Evolutionary conservation across 2,888 invertebrate species (phyloP), one percentile per base, ranked within the genome.

Genomic region (Tetranychus piercei): DNA sequence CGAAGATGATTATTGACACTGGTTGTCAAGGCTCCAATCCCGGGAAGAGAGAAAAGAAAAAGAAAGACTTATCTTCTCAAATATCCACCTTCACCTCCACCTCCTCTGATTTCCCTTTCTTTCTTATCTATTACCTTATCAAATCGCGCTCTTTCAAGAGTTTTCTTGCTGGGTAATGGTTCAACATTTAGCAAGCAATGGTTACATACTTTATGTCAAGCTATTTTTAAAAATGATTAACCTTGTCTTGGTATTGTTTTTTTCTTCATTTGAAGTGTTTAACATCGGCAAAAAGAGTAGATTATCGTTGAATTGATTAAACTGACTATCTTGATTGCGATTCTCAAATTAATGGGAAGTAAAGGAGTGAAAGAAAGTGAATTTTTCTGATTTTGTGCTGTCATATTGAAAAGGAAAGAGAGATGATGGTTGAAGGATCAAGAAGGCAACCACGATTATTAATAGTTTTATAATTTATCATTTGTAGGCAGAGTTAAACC

Each of bases 41-140:
- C 34, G 34, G 34, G 34, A 66, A 66, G 66, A 66, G 20, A 20
- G 65, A 65, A 65, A n/a, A n/a, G 20, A 66, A 66, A 66, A 66
- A 66, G 66, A 66, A 66, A 66, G 66, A 66, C 18, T 66, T 66
- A 11, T 69, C 69, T 9, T 69, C 34, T 23, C 20, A 69, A 69
- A 9, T 11, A 69, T 20, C 69, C 34, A 20, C 66, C 66, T 34
- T 15, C 9, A 55, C 55, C 55, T 55, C 55, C 55, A 15, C 55
- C 15, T 15, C 15, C 55, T 9, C 11, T 55, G 55, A 15, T 55
- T 15, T 15, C 9, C 55, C 15, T 55, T 55, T 55, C 55, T 15
- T 15, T 55, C 55, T 15, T 55, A 15, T 55, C 55, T 15, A 55
- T 55, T 55, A 6, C 15, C 55, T 55, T 55, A 55, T 55, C 55